Conservation (phyloP, 2,113 vertebrate genomes). For the Pungitius pungitius region DNA sequence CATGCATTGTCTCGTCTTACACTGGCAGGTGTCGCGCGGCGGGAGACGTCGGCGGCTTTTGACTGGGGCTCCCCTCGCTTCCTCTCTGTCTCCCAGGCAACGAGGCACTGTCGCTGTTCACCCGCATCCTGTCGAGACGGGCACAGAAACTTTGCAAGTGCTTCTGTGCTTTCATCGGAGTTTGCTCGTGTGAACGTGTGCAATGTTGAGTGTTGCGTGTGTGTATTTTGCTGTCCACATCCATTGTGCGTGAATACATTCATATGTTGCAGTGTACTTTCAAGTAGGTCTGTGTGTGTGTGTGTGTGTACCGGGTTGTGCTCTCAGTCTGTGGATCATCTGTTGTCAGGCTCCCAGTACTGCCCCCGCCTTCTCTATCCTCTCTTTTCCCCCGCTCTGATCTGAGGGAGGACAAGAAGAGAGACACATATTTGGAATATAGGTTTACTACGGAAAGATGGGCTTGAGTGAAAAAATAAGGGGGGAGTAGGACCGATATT, state of each 20-base stretch:
- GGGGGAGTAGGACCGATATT: slow-evolving; percentile 1
- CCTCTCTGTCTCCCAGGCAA: slow-evolving; percentile 81
- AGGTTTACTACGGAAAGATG: slow-evolving; percentile 23
- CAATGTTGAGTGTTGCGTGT: slow-evolving; percentile 7
- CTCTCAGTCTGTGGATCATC: slow-evolving; percentile 77
- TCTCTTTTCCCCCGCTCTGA: slow-evolving; percentile 77
- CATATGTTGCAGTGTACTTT: background rate
- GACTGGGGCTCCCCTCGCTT: slow-evolving; percentile 77
- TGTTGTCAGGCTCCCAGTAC: slow-evolving; percentile 78
- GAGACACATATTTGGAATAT: slow-evolving; percentile 14
- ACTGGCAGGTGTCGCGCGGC: slow-evolving; percentile 74
- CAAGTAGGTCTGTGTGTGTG: background rate
- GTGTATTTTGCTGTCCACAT: background rate
- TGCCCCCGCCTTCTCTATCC: slow-evolving; percentile 77
- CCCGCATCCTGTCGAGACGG: slow-evolving; percentile 77
- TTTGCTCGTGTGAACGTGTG: background rate
- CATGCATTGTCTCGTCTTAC: slow-evolving; percentile 54
- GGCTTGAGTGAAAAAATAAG: slow-evolving; percentile 8
- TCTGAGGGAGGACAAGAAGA: slow-evolving; percentile 51
- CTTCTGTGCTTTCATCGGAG: background rate
- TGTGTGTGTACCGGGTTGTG: slow-evolving; percentile 72
- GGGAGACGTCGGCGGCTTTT: slow-evolving; percentile 76
- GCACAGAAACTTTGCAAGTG: slow-evolving; percentile 11
- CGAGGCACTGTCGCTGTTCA: slow-evolving; percentile 85
- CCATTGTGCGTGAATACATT: slow-evolving; percentile 1